phyloP scores from a whole-genome alignment of 2,797 vertebrate genomes.

The Benthosema pterotum region DNA sequence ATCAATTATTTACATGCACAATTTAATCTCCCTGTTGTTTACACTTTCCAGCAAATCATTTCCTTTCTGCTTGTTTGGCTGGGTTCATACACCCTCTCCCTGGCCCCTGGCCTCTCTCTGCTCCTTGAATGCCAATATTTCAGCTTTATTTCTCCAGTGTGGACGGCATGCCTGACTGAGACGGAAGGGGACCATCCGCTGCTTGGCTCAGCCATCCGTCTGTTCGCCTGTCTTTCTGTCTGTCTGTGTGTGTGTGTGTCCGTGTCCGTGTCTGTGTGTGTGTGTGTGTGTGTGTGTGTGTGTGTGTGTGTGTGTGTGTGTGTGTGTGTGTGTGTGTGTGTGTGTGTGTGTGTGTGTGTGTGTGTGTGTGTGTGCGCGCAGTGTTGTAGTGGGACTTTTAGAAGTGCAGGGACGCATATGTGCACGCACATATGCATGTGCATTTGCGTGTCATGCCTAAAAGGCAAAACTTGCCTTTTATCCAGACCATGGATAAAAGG shows the following conservation, averaged over 20 bases:
- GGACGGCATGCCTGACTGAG: constrained; percentile 54
- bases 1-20: constrained; percentile 62
- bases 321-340: constrained; percentile 1
- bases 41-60: constrained; percentile 50
- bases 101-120: constrained; percentile 55
- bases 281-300: constrained; percentile 6
- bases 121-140: constrained; percentile 65
- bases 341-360: constrained; percentile 1
- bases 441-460: too few relatives aligned
- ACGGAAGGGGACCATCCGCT: constrained; percentile 57
- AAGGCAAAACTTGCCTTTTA: too few relatives aligned
- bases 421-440: too few relatives aligned
- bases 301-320: constrained; percentile 8
- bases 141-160: constrained; percentile 44
- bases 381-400: too few relatives aligned
- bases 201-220: neutral
- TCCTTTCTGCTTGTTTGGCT: constrained; percentile 42
- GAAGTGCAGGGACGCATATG: too few relatives aligned
- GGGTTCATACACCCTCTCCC: constrained; percentile 26
- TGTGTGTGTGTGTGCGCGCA: neutral
- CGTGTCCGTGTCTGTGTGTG: constrained; percentile 4
- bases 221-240: constrained; percentile 8
- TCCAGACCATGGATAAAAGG: too few relatives aligned
- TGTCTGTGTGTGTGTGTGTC: neutral
- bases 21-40: constrained; percentile 52